Evolutionary conservation across 2,113 vertebrate genomes (phyloP).

Genomic region (Charadrius vociferus): DNA sequence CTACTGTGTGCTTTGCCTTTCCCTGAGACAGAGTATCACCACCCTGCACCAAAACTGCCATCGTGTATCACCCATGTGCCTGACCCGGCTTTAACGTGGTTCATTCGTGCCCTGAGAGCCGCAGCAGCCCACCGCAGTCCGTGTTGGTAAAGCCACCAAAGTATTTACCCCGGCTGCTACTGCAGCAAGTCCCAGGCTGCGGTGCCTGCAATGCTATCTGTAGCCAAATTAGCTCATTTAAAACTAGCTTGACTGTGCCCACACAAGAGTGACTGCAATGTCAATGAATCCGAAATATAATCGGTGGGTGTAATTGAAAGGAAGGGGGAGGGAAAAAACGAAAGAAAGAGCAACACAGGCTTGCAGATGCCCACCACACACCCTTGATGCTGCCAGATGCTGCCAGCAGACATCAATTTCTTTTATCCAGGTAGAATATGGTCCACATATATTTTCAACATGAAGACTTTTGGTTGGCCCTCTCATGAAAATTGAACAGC

Average conservation of each 20-base stretch:
- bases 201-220: not conserved
- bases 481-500: not conserved
- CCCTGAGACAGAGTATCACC: not conserved
- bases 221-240: slow-evolving; percentile 13
- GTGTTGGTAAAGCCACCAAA: fast-evolving
- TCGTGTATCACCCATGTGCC: fast-evolving
- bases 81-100: not conserved
- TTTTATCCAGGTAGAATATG: not conserved
- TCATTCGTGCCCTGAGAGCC: fast-evolving
- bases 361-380: not conserved
- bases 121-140: not conserved
- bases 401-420: not conserved
- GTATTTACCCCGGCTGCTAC: not conserved
- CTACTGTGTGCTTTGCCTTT: not conserved
- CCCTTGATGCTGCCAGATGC: not conserved
- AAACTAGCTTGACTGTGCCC: slow-evolving; percentile 7
- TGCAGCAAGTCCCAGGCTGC: not conserved
- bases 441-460: not conserved
- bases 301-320: not conserved
- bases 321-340: not conserved
- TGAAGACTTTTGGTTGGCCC: not conserved
- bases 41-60: fast-evolving
- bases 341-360: not conserved
- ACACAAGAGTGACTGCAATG: slow-evolving; percentile 42
- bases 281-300: not conserved